Conservation (phyloP, 2,888 invertebrate species). For the Notodonta ziczac region DNA sequence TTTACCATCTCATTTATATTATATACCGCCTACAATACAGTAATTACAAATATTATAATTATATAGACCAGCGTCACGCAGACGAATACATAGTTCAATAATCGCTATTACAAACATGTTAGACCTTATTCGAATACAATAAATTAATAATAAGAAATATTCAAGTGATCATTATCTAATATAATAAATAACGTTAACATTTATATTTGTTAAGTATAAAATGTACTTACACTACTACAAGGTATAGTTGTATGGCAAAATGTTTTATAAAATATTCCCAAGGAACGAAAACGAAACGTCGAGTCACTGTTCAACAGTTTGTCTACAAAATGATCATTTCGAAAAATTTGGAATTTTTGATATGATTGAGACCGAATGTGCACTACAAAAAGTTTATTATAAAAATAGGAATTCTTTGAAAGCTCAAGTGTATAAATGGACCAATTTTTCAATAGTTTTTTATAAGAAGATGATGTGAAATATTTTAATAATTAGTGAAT, state of each 20-base stretch:
- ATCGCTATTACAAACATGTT: constrained; percentile 61
- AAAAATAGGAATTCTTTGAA: constrained; percentile 80
- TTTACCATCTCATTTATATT: constrained; percentile 50
- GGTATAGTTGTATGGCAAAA: constrained; percentile 26
- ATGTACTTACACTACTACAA: constrained; percentile 30
- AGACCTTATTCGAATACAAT: constrained; percentile 74
- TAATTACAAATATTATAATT: constrained; percentile 44
- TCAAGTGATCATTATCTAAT: constrained; percentile 62
- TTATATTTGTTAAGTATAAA: constrained; percentile 48
- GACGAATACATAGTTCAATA: constrained; percentile 71
- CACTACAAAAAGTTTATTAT: constrained; percentile 75
- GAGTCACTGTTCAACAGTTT: constrained; percentile 46
- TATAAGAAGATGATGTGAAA: constrained; percentile 40
- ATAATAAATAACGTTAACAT: constrained; percentile 64
- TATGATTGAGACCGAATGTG: constrained; percentile 66
- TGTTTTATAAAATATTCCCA: constrained; percentile 49
- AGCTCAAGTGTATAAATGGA: constrained; percentile 81
- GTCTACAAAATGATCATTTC: constrained; percentile 41
- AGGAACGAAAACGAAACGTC: constrained; percentile 57
- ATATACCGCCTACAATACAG: constrained; percentile 55
- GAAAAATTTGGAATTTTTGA: constrained; percentile 70
- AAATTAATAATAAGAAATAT: constrained; percentile 66
- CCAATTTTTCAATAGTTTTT: constrained; percentile 61
- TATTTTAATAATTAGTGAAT: constrained; percentile 13
- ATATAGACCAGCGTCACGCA: constrained; percentile 74